phyloP scores from a whole-genome alignment of 2,888 invertebrate species.

The Crioceris asparagi region DNA sequence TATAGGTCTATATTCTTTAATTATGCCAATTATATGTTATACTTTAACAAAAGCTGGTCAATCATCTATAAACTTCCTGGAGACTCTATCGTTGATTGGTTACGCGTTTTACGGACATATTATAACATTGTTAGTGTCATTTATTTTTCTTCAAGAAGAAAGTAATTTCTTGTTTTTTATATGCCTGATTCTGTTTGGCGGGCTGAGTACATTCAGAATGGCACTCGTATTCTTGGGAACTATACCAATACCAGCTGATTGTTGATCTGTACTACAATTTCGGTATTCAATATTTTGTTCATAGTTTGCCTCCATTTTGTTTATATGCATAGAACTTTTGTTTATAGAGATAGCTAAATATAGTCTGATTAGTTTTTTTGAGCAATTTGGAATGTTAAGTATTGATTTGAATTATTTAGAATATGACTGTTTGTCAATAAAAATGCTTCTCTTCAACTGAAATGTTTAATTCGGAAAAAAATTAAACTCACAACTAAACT shows the following conservation, averaged over 20 bases:
- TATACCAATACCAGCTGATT: slow-evolving; percentile 39
- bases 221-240: slow-evolving; percentile 37
- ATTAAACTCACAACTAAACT: no score
- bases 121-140: slow-evolving; percentile 35
- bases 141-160: slow-evolving; percentile 35
- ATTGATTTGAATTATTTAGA: no score
- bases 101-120: slow-evolving; percentile 42
- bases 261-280: slow-evolving; percentile 39
- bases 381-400: no score
- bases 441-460: no score
- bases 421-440: no score
- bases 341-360: no score
- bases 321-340: slow-evolving; percentile 39
- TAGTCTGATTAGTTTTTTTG: no score
- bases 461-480: no score
- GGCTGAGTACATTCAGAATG: slow-evolving; percentile 39
- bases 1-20: slow-evolving; percentile 29
- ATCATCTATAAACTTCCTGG: slow-evolving; percentile 31
- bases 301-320: slow-evolving; percentile 43
- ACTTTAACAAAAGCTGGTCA: slow-evolving; percentile 30
- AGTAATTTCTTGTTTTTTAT: slow-evolving; percentile 40
- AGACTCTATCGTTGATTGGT: slow-evolving; percentile 38
- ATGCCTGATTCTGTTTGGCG: slow-evolving; percentile 38
- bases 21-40: slow-evolving; percentile 34
- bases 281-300: slow-evolving; percentile 39